Evolutionary conservation across 2,888 invertebrate species (phyloP), one percentile per base, ranked within the genome.

Genomic region (Zygogramma bicolorata): DNA sequence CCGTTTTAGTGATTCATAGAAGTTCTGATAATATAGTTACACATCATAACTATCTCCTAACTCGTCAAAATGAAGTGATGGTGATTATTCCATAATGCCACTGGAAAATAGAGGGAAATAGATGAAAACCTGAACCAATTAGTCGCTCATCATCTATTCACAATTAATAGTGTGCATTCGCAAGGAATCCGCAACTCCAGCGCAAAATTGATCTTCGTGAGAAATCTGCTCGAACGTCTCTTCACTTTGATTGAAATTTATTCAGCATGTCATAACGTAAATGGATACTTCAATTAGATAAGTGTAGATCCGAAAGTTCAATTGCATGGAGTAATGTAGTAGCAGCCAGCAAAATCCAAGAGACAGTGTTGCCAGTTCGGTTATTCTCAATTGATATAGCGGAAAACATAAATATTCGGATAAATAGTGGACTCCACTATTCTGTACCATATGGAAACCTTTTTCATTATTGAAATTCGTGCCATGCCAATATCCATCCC

Each of bases 251-350:
- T 61, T 61, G 13, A 61, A 61, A 65, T 65, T 58, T 62, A 67
- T 68, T 68, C 67, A 62, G 40, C 68, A 62, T 58, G 46, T 67
- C 67, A 67, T 49, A 58, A 68, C 31, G 27, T 61, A 68, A 65
- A 72, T 68, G 68, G 65, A 40, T 72, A 68, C 59, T 72, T 68
- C 31, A 72, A 72, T 72, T 59, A 68, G 63, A 68, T 38, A 62
- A 62, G 40, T 40, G 42, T 25, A 25, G 25, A 42, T 42, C 62
- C 42, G 42, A 42, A 61, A 62, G 62, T 62, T 42, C 62, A 62
- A 62, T 62, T 62, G 65, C 67, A 59, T 59, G 15, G 59, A 40
- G 38, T 38, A 29, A 67, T 42, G 59, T 42, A 61, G 61, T 40
- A 29, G 63, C 63, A 29, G 40, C 25, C 62, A 20, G 22, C 62